A percentile compares a stretch with the other conserved stretches of the same genome.
phyloP scores from a whole-genome alignment of 2,888 invertebrate species.

The Drosophila anomelani region DNA sequence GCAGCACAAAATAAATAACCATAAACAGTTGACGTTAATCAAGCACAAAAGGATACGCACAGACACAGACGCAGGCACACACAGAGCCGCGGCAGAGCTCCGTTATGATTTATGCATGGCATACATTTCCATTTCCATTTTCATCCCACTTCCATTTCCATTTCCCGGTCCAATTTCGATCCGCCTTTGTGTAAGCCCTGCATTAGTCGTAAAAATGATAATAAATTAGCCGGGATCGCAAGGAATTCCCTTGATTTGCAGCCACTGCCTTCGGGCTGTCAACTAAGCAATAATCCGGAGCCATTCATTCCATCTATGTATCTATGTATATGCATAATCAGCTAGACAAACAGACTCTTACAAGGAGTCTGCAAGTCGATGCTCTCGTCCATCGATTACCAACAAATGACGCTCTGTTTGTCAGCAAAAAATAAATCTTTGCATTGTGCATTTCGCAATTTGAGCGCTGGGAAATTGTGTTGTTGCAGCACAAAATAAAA shows the following conservation, averaged over 20 bases:
- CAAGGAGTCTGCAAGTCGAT: slow-evolving; percentile 39
- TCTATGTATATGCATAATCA: slow-evolving; percentile 51
- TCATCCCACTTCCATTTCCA: slow-evolving; percentile 36
- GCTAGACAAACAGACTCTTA: slow-evolving; percentile 51
- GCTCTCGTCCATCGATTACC: slow-evolving; percentile 71
- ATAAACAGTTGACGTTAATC: slow-evolving; percentile 59
- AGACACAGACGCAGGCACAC: background rate
- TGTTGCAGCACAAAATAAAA: slow-evolving; percentile 56
- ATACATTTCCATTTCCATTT: slow-evolving; percentile 40
- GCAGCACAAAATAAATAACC: slow-evolving; percentile 58
- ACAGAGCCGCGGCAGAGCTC: slow-evolving; percentile 20
- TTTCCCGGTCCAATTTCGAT: slow-evolving; percentile 44
- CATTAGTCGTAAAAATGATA: slow-evolving; percentile 61
- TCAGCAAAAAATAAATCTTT: slow-evolving; percentile 79
- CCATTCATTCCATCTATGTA: slow-evolving; percentile 52
- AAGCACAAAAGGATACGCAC: slow-evolving; percentile 48
- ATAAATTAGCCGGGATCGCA: slow-evolving; percentile 66
- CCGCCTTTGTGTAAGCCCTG: slow-evolving; percentile 40
- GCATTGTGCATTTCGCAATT: slow-evolving; percentile 71
- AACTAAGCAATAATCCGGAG: slow-evolving; percentile 39
- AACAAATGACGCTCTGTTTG: slow-evolving; percentile 70
- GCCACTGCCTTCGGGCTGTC: slow-evolving; percentile 46
- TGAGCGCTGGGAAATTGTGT: slow-evolving; percentile 38
- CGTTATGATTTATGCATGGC: slow-evolving; percentile 43
- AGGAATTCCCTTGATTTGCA: slow-evolving; percentile 59